phyloP scores from a whole-genome alignment of 2,113 vertebrate species.

The Anolis carolinensis region DNA sequence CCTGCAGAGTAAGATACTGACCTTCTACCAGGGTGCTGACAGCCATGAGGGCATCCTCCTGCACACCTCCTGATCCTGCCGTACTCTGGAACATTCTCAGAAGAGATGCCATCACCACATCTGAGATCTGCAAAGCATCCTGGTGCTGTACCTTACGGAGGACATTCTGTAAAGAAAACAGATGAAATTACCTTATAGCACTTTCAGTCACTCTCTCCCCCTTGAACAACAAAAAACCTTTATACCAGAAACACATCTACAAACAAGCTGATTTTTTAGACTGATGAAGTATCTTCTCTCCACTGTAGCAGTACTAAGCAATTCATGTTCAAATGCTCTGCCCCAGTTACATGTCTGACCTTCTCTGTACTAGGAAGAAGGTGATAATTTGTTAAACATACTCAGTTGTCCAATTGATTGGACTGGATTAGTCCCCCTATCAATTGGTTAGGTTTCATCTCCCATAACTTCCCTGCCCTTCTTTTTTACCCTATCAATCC shows the following conservation, averaged over 20 bases:
- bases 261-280: neutral
- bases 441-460: neutral
- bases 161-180: slow-evolving; percentile 82
- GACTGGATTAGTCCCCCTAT: neutral
- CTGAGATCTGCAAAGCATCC: slow-evolving; percentile 96
- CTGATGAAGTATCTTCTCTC: neutral
- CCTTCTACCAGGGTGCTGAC: slow-evolving; percentile 98
- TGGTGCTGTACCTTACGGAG: slow-evolving; percentile 95
- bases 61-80: slow-evolving; percentile 91
- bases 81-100: slow-evolving; percentile 98
- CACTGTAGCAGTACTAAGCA: slow-evolving; percentile 24
- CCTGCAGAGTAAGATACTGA: slow-evolving; percentile 53
- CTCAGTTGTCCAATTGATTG: too few relatives aligned
- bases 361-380: neutral
- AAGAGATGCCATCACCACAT: slow-evolving; percentile 97
- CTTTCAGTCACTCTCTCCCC: neutral
- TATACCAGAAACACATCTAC: neutral
- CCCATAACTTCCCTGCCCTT: neutral
- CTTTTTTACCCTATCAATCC: neutral
- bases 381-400: neutral
- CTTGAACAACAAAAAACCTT: neutral
- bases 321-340: neutral
- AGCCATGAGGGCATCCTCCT: slow-evolving; percentile 97
- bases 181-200: neutral
- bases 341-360: neutral